A percentile compares a stretch with the other conserved stretches of the same genome.
These are phyloP conservation scores for Drosophila phalerata DNA, from an alignment of 2,888 invertebrate genomes.

Conservation along the genomic window DNA sequence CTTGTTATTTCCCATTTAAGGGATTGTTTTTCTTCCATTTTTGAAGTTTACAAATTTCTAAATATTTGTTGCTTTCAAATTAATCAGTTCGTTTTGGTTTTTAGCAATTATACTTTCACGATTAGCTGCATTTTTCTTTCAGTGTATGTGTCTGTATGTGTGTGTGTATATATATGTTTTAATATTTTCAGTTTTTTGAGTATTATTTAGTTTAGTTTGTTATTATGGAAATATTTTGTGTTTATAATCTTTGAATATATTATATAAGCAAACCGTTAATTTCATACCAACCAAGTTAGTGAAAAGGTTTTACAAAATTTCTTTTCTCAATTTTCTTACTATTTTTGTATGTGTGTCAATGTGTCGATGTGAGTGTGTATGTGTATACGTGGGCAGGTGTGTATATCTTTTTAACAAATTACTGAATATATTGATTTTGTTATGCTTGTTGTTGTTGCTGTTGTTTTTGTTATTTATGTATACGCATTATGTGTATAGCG, in stretches of 20 bases:
- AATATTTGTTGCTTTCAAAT: constrained; percentile 20
- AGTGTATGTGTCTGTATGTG: constrained; percentile 21
- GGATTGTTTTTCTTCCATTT: not conserved
- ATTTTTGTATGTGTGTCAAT: constrained; percentile 31
- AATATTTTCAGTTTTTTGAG: constrained; percentile 40
- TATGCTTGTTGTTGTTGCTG: constrained; percentile 12
- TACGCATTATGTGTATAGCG: constrained; percentile 39
- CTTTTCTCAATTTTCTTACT: constrained; percentile 32
- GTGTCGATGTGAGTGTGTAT: constrained; percentile 7
- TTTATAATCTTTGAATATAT: constrained; percentile 46
- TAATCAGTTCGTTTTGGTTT: constrained; percentile 27
- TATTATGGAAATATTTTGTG: constrained; percentile 49
- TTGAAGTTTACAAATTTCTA: constrained; percentile 34
- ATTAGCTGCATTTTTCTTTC: not conserved
- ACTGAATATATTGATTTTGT: constrained; percentile 22
- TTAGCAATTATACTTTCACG: constrained; percentile 29
- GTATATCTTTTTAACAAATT: constrained; percentile 32
- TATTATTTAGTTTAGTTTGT: constrained; percentile 56
- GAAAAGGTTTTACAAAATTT: constrained; percentile 57
- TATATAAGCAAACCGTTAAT: constrained; percentile 80
- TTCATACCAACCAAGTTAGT: constrained; percentile 77
- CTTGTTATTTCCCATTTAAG: constrained; percentile 24
- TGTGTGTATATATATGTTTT: constrained; percentile 17
- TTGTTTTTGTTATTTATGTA: constrained; percentile 30
- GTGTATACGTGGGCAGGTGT: constrained; percentile 9